Conservation (phyloP, 2,113 vertebrate species). For the Zingel zingel region DNA sequence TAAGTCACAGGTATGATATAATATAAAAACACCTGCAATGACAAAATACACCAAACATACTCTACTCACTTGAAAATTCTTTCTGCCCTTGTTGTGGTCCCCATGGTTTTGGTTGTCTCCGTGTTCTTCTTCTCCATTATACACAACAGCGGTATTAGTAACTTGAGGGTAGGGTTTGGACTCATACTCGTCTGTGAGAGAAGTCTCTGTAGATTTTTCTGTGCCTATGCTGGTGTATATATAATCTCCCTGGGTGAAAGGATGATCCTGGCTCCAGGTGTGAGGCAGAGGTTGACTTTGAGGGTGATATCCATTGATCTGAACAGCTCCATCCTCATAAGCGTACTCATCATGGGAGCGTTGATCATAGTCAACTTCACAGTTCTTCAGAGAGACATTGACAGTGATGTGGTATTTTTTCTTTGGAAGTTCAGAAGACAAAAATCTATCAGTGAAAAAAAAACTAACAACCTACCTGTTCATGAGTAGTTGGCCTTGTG, state of each 20-base stretch:
- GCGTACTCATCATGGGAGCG: slow-evolving; percentile 77
- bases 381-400: slow-evolving; percentile 73
- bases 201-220: slow-evolving; percentile 78
- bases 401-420: not conserved
- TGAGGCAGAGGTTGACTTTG: slow-evolving; percentile 71
- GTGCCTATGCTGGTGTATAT: slow-evolving; percentile 72
- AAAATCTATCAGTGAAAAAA: slow-evolving; percentile 11
- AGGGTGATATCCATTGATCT: slow-evolving; percentile 69
- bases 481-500: slow-evolving; percentile 73
- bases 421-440: not conserved
- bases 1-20: not conserved
- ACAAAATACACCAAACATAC: not conserved
- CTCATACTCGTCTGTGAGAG: slow-evolving; percentile 81
- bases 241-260: slow-evolving; percentile 78
- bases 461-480: slow-evolving; percentile 77
- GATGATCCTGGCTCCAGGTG: slow-evolving; percentile 83
- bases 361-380: slow-evolving; percentile 69
- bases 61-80: slow-evolving; percentile 87
- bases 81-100: slow-evolving; percentile 78
- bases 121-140: slow-evolving; percentile 77
- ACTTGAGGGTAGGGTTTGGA: slow-evolving; percentile 75
- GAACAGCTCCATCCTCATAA: slow-evolving; percentile 65
- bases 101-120: slow-evolving; percentile 76
- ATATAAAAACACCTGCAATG: not conserved
- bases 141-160: slow-evolving; percentile 81